A percentile compares a stretch with the other conserved stretches of the same genome.
Conservation (phyloP, 2,797 vertebrate species). For the Sternarchorhynchus goeldii region DNA sequence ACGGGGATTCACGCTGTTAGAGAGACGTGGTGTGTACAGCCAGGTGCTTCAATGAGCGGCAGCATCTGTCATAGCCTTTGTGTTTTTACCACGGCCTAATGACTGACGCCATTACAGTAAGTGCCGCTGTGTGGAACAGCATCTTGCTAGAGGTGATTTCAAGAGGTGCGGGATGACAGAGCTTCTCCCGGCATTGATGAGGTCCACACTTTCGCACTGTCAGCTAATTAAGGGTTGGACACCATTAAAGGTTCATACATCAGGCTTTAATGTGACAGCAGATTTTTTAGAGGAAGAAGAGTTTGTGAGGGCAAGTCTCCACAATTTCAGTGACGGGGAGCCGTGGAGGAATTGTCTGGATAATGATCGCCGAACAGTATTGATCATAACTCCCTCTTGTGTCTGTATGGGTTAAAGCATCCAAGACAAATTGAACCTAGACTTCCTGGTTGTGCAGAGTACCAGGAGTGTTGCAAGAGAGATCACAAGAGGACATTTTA, state of each 20-base stretch:
- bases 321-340: slow-evolving; percentile 72
- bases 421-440: slow-evolving; percentile 65
- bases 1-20: not conserved
- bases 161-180: slow-evolving; percentile 40
- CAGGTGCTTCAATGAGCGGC: slow-evolving; percentile 4
- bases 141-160: slow-evolving; percentile 65
- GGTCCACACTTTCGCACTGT: slow-evolving; percentile 62
- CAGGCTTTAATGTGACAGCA: slow-evolving; percentile 71
- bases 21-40: slow-evolving; percentile 17
- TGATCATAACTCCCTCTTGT: slow-evolving; percentile 72
- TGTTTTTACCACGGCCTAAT: slow-evolving; percentile 61
- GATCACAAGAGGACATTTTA: slow-evolving; percentile 50
- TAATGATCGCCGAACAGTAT: slow-evolving; percentile 75
- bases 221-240: slow-evolving; percentile 72
- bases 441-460: slow-evolving; percentile 59
- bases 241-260: slow-evolving; percentile 74
- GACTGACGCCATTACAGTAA: slow-evolving; percentile 57
- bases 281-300: slow-evolving; percentile 64
- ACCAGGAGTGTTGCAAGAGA: slow-evolving; percentile 45
- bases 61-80: slow-evolving; percentile 53
- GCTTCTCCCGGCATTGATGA: slow-evolving; percentile 50
- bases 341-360: slow-evolving; percentile 72
- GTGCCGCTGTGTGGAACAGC: slow-evolving; percentile 36
- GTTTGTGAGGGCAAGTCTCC: slow-evolving; percentile 65
- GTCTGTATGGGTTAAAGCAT: slow-evolving; percentile 68